phyloP scores from a whole-genome alignment of 2,113 vertebrate genomes.

The Ascaphus truei region DNA sequence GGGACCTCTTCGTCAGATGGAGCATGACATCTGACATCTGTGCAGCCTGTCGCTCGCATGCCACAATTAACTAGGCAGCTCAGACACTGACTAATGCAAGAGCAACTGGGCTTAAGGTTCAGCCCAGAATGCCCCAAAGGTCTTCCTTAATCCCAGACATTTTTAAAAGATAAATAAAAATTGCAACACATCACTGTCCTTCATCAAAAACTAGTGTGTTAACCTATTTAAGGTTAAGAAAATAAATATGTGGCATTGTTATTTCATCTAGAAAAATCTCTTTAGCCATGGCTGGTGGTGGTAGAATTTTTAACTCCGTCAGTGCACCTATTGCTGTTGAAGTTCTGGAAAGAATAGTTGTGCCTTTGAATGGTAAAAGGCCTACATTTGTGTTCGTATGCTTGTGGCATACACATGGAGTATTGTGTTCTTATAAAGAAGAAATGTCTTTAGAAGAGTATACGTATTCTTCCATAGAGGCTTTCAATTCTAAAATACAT shows the following conservation, averaged over 20 bases:
- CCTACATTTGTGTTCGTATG: not conserved
- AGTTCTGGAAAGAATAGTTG: not conserved
- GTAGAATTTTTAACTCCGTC: too few species aligned
- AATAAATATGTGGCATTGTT: constrained; percentile 15
- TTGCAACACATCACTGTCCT: constrained; percentile 19
- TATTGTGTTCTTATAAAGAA: too few species aligned
- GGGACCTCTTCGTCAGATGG: constrained; percentile 70
- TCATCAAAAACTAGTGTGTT: constrained; percentile 17
- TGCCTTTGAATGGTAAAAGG: not conserved
- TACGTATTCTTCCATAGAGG: not conserved
- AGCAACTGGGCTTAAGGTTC: constrained; percentile 34
- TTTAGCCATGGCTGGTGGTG: not conserved
- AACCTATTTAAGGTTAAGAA: constrained; percentile 24
- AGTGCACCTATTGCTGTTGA: not conserved
- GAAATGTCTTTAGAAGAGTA: not conserved
- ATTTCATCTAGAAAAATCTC: not conserved
- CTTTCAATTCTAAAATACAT: too few species aligned
- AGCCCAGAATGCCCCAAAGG: constrained; percentile 40
- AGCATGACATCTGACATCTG: constrained; percentile 83
- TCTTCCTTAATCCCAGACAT: constrained; percentile 45
- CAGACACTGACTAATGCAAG: constrained; percentile 28
- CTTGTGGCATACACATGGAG: not conserved
- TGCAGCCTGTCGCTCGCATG: constrained; percentile 55
- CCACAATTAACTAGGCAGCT: constrained; percentile 49
- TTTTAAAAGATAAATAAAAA: constrained; percentile 37